Conservation (phyloP, 1,140 invertebrate species). For the Zaprionus ghesquierei region DNA sequence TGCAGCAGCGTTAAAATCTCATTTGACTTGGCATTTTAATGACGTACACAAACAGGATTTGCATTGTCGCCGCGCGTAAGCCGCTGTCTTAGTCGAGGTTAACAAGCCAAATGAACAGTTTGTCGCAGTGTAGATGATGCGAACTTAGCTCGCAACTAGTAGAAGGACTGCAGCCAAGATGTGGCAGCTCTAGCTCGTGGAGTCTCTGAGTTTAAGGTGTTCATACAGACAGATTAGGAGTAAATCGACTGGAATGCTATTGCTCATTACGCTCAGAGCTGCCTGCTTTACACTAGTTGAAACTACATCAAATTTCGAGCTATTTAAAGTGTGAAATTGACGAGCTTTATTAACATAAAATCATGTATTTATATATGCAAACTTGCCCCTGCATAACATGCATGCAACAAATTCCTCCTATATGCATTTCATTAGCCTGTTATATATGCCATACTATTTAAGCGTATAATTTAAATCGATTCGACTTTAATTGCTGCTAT, state of each 20-base stretch:
- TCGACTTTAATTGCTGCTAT: background rate
- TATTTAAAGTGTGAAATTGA: too few species aligned
- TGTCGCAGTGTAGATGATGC: background rate
- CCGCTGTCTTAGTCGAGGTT: slow-evolving; percentile 12
- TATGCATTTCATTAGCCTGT: background rate
- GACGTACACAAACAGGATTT: slow-evolving; percentile 59
- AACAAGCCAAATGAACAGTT: slow-evolving; percentile 43
- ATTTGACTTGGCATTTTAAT: slow-evolving; percentile 74
- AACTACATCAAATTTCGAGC: too few species aligned
- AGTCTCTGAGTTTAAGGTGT: too few species aligned
- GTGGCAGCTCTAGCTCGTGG: too few species aligned
- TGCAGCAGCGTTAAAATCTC: slow-evolving; percentile 61
- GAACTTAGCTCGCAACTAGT: too few species aligned
- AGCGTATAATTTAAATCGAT: background rate
- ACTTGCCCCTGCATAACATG: too few species aligned
- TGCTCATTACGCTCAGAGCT: too few species aligned
- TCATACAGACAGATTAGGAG: too few species aligned
- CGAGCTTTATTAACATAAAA: too few species aligned
- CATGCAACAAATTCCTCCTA: background rate
- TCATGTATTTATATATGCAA: too few species aligned
- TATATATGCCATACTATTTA: background rate
- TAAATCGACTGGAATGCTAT: too few species aligned
- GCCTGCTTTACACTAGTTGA: too few species aligned
- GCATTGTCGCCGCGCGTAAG: slow-evolving; percentile 32
- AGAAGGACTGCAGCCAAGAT: background rate